A percentile compares a stretch with the other conserved stretches of the same genome.
Conservation (phyloP, 2,888 invertebrate species). For the Cataglyphis livida region DNA sequence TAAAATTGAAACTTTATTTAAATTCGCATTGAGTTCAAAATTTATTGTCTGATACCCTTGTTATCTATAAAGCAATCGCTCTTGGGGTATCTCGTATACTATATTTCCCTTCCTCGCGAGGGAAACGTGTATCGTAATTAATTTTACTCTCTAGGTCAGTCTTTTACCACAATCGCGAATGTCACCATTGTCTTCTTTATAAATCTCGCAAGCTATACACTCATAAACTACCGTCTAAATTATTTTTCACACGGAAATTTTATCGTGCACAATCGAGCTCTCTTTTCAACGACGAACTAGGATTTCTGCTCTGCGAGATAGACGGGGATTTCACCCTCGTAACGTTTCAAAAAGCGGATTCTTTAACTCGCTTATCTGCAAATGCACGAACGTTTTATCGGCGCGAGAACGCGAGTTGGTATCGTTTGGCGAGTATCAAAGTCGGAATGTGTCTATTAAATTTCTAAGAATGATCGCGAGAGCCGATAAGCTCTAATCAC, state of each 20-base stretch:
- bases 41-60: slow-evolving; percentile 28
- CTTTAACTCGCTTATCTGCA: slow-evolving; percentile 61
- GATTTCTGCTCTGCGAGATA: slow-evolving; percentile 22
- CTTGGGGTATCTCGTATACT: slow-evolving; percentile 36
- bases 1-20: slow-evolving; percentile 36
- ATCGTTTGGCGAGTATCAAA: slow-evolving; percentile 60
- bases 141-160: slow-evolving; percentile 31
- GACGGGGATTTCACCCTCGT: slow-evolving; percentile 39
- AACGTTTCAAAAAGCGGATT: slow-evolving; percentile 50
- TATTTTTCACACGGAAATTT: slow-evolving; percentile 46
- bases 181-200: slow-evolving; percentile 28
- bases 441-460: slow-evolving; percentile 72
- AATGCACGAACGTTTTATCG: slow-evolving; percentile 54
- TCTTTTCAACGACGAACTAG: slow-evolving; percentile 40
- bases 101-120: slow-evolving; percentile 17
- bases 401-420: slow-evolving; percentile 11
- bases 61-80: slow-evolving; percentile 34
- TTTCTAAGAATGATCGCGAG: slow-evolving; percentile 73
- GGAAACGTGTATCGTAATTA: slow-evolving; percentile 47
- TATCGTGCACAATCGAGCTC: slow-evolving; percentile 25
- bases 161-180: slow-evolving; percentile 26
- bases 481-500: slow-evolving; percentile 66
- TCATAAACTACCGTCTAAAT: slow-evolving; percentile 16
- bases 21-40: slow-evolving; percentile 28
- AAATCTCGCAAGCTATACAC: slow-evolving; percentile 6